Evolutionary conservation across 2,797 vertebrate species (phyloP), one percentile per base, ranked within the genome.

Genomic region (Mustela erminea): DNA sequence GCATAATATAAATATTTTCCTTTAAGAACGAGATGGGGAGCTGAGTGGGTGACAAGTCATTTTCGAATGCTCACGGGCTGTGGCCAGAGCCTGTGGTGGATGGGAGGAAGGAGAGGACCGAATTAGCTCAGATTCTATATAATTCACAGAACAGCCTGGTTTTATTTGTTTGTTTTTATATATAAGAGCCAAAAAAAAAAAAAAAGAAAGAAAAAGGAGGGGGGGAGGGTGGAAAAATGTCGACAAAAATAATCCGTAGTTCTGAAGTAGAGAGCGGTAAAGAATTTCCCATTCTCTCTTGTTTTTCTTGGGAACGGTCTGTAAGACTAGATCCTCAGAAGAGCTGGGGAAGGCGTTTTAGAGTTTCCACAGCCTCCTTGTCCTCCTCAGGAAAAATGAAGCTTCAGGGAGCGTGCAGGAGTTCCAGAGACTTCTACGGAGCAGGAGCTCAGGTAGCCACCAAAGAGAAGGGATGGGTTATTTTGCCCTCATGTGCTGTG

Each of bases 1-100:
- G 98, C 98, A 98, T 98, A 98, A 98, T 98, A 98, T 98, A 99
- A 99, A 99, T 98, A 99, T 99, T 99, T 99, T 98, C 98, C 98
- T 98, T 98, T 98, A 98, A 98, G 98, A 98, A 97, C 91, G 97
- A 98, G 98, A 97, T 54, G 86, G 97, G 80, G 96, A 98, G 96
- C 98, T 98, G 98, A 98, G 98, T 98, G 98, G 98, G 98, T 74
- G 96, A 99, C 97, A 98, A 98, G 98, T 98, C 99, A 98, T 99
- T 99, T 99, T 98, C 98, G 98, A 98, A 98, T 58, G 95, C 92
- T 98, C 92, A 91, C 52, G 84, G 97, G 96, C 97, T 98, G 93
- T 87, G 97, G 90, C 93, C 95, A 92, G 97, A 98, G 96, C 96
- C 96, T 98, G 92, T 75, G 89, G 94, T 88, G 97, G 97, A 80